Conservation (phyloP, 2,888 invertebrate genomes). For the Augiades crinisus region DNA sequence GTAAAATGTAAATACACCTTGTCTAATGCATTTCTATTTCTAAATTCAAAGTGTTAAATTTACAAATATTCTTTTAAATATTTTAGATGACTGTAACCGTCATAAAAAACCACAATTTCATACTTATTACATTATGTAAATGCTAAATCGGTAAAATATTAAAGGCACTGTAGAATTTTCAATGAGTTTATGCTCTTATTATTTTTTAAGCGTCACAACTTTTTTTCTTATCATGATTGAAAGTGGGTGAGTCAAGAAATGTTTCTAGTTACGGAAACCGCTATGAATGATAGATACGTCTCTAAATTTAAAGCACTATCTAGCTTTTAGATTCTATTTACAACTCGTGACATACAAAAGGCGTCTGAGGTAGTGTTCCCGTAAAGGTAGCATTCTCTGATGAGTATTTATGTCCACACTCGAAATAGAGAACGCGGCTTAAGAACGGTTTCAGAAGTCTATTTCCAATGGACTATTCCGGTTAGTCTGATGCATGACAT, state of each 20-base stretch:
- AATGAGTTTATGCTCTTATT: too few relatives aligned
- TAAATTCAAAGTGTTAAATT: too few relatives aligned
- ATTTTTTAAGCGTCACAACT: too few relatives aligned
- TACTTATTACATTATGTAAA: too few relatives aligned
- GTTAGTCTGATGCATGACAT: background rate
- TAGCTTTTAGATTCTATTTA: slow-evolving; percentile 10
- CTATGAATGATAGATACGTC: background rate
- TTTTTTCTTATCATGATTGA: background rate
- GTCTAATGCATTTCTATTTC: too few relatives aligned
- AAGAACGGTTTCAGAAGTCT: slow-evolving; percentile 14
- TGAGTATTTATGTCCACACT: slow-evolving; percentile 22
- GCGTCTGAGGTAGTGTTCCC: background rate
- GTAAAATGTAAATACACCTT: too few relatives aligned
- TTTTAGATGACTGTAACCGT: too few relatives aligned
- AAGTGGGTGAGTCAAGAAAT: background rate
- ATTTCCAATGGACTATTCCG: slow-evolving; percentile 2
- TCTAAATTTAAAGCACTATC: background rate
- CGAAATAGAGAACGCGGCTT: slow-evolving; percentile 15
- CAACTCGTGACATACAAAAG: slow-evolving; percentile 20
- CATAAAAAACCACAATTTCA: too few relatives aligned
- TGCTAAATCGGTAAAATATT: too few relatives aligned
- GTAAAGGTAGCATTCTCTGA: slow-evolving; percentile 10
- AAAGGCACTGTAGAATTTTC: too few relatives aligned
- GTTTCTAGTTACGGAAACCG: background rate
- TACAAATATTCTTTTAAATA: too few relatives aligned